Evolutionary conservation across 2,888 invertebrate species (phyloP), one percentile per base, ranked within the genome.

Genomic region (Andrena hattorfiana): DNA sequence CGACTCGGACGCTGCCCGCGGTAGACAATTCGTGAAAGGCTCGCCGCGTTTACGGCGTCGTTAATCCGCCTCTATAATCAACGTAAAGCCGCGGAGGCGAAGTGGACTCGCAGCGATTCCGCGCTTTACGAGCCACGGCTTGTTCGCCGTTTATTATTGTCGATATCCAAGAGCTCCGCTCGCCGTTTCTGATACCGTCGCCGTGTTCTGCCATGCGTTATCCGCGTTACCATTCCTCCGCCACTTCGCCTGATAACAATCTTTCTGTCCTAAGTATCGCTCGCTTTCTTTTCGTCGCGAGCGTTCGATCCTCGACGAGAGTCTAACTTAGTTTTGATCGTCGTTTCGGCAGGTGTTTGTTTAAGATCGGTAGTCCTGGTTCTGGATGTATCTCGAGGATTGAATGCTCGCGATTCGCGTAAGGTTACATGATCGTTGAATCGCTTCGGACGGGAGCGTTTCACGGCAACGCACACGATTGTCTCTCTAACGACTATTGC

Each of bases 401-500:
- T 5, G 16, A 51, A 48, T n/a, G 30, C 48, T 77, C 6, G n/a
- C 10, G 30, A 48, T 3, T 7, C n/a, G 5, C 13, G 13, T n/a
- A n/a, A 5, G 23, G 16, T 26, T 10, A 42, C 20, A 54, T 56
- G 28, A 32, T 10, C 4, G 16, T 5, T 28, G 32, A 32, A 48
- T 48, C 59, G 56, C 60, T 35, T 56, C 63, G 82, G 49, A 76
- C n/a, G 88, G 83, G 83, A 83, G 84, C 87, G 76, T 75, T 77
- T 74, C 20, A 62, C 63, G 82, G 78, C 80, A 74, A 86, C 86
- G 84, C 85, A 85, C 88, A 89, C 90, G 90, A 91, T 90, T 87
- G 87, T 88, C 83, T 87, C 81, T 91, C 89, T 92, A 90, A 90
- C 89, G 92, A 90, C 93, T 93, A 94, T 93, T 94, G 94, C 94